Conservation (phyloP, 1,140 invertebrate species). For the Orchesella cincta region DNA sequence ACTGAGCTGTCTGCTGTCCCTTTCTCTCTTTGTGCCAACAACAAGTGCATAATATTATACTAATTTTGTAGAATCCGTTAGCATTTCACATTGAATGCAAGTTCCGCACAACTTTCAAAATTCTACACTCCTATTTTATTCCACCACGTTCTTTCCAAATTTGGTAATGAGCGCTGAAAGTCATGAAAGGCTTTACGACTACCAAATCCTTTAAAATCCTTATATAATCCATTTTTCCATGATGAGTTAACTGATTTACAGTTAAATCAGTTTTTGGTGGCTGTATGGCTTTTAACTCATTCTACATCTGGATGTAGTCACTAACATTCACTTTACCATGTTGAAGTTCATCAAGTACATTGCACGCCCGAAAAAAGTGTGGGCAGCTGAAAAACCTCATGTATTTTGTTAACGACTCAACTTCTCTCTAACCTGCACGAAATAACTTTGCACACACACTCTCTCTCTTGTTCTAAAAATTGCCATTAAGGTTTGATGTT, state of each 20-base stretch:
- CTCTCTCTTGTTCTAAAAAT: too few species aligned
- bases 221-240: neutral
- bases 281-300: neutral
- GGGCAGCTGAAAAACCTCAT: too few species aligned
- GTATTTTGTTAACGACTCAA: too few species aligned
- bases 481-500: too few species aligned
- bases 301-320: neutral
- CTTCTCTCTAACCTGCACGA: too few species aligned
- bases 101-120: neutral
- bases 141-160: neutral
- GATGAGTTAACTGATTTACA: neutral
- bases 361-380: too few species aligned
- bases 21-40: too few species aligned
- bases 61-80: too few species aligned
- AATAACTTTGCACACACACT: too few species aligned
- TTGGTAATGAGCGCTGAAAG: neutral
- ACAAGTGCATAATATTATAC: too few species aligned
- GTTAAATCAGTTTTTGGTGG: neutral
- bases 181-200: too few species aligned
- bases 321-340: neutral
- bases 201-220: neutral
- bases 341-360: neutral
- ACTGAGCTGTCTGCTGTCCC: too few species aligned
- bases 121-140: neutral
- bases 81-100: neutral